phyloP scores from a whole-genome alignment of 1,140 invertebrate genomes.

The Neelides sp. region DNA sequence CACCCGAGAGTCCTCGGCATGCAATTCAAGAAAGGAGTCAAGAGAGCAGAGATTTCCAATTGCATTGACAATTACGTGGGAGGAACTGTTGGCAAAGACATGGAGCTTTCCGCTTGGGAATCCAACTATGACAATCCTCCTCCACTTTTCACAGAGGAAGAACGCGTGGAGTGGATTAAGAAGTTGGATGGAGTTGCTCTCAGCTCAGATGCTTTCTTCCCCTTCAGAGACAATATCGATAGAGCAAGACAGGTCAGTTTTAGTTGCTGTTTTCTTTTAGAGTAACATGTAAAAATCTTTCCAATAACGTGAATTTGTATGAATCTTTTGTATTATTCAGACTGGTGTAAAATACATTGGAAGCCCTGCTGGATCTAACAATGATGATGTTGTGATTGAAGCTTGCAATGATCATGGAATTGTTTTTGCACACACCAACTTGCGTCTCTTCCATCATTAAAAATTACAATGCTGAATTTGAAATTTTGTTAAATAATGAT shows the following conservation, averaged over 20 bases:
- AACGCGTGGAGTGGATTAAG: constrained; percentile 65
- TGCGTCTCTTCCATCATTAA: constrained; percentile 92
- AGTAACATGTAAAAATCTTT: constrained; percentile 3
- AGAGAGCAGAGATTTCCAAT: constrained; percentile 86
- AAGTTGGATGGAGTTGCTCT: constrained; percentile 72
- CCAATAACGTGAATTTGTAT: not conserved
- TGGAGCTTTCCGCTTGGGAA: constrained; percentile 54
- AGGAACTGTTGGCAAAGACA: constrained; percentile 69
- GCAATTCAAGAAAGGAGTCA: constrained; percentile 78
- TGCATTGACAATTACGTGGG: constrained; percentile 91
- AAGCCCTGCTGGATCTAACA: constrained; percentile 83
- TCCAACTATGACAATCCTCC: constrained; percentile 62
- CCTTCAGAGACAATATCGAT: constrained; percentile 95
- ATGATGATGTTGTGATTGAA: constrained; percentile 76
- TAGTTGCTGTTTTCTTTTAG: constrained; percentile 1
- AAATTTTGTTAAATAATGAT: no score
- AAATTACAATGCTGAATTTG: no score
- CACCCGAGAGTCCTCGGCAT: constrained; percentile 75
- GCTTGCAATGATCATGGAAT: constrained; percentile 89
- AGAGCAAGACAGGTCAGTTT: constrained; percentile 66
- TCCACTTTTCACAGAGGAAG: constrained; percentile 48
- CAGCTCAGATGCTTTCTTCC: constrained; percentile 97
- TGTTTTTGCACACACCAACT: constrained; percentile 72
- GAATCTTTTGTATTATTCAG: constrained; percentile 46
- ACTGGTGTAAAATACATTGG: constrained; percentile 87